Evolutionary conservation across 92 coral and sea anemone species (phyloP).

Genomic region (Hydrozoanthus gracilis): DNA sequence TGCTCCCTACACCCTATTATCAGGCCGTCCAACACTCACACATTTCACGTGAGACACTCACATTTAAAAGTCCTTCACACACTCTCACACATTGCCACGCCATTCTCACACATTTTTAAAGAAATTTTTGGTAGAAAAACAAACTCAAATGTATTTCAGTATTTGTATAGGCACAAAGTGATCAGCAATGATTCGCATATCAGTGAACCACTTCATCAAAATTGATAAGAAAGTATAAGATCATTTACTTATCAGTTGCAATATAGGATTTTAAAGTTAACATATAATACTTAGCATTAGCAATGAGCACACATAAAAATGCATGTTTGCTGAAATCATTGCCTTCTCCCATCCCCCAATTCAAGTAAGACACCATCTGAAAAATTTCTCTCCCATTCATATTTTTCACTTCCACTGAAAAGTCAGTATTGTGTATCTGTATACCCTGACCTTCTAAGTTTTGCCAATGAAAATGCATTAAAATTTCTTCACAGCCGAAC

Average conservation of each 20-base stretch:
- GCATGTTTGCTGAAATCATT: background rate
- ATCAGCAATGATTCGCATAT: background rate
- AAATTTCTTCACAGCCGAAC: background rate
- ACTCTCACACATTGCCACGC: no score
- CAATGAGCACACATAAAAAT: background rate
- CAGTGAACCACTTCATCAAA: background rate
- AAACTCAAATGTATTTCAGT: no score
- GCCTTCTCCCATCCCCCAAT: background rate
- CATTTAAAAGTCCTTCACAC: no score
- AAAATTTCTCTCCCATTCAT: background rate
- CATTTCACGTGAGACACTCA: no score
- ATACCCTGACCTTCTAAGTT: background rate
- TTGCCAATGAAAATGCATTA: no score
- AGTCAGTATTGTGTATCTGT: background rate
- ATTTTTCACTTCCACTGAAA: background rate
- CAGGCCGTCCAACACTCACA: no score
- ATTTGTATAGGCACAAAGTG: background rate
- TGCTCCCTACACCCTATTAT: no score
- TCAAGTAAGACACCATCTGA: background rate
- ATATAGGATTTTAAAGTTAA: background rate
- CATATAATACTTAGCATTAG: background rate
- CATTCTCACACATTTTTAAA: no score
- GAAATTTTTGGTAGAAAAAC: no score
- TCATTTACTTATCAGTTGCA: background rate
- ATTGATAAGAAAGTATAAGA: background rate